Evolutionary conservation across 2,888 invertebrate species (phyloP).

Genomic region (Microchrysa polita): DNA sequence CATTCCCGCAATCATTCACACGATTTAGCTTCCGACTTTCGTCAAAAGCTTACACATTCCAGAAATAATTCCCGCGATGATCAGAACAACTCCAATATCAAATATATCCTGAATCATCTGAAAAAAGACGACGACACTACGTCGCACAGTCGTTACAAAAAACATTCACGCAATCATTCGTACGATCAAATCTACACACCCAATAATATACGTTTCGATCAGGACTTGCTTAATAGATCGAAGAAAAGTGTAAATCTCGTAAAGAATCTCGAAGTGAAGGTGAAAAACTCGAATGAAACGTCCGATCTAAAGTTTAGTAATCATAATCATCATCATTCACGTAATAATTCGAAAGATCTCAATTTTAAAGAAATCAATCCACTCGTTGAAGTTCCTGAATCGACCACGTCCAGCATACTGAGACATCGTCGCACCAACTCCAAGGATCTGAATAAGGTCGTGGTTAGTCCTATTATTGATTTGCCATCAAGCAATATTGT

Average conservation of each 20-base stretch:
- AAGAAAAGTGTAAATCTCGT: conserved; percentile 62
- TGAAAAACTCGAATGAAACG: conserved; percentile 62
- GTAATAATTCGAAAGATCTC: conserved; percentile 66
- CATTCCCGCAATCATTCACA: conserved; percentile 65
- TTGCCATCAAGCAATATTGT: conserved; percentile 1
- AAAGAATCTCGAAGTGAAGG: conserved; percentile 60
- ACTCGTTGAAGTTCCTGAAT: conserved; percentile 50
- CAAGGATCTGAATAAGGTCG: conserved; percentile 64
- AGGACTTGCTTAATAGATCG: conserved; percentile 61
- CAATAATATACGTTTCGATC: conserved; percentile 64
- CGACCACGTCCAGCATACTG: conserved; percentile 61
- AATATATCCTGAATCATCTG: conserved; percentile 63
- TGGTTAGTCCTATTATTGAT: conserved; percentile 48
- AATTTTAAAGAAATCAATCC: conserved; percentile 54
- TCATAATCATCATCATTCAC: conserved; percentile 65
- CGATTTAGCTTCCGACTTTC: conserved; percentile 60
- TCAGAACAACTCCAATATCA: conserved; percentile 58
- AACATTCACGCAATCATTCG: conserved; percentile 64
- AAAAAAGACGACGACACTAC: conserved; percentile 56
- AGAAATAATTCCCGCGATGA: conserved; percentile 61
- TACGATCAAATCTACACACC: conserved; percentile 65
- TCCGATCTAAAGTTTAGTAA: conserved; percentile 54
- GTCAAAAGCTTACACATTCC: conserved; percentile 57
- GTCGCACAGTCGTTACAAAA: conserved; percentile 56
- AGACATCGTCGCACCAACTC: conserved; percentile 72